phyloP scores from a whole-genome alignment of 2,797 vertebrate species.

The Sylvia borin region DNA sequence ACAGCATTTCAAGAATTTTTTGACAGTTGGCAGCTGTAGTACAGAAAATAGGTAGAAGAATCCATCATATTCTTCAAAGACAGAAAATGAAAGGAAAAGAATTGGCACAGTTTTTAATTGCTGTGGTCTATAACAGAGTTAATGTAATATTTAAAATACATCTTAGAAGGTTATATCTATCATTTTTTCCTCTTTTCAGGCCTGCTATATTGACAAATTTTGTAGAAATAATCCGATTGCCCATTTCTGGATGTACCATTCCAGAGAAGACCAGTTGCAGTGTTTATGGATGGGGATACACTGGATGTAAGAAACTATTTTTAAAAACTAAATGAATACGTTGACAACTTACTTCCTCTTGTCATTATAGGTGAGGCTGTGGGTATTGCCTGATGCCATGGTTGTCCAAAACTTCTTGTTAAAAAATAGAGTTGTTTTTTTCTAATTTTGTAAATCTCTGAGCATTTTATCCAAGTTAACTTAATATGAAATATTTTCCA shows the following conservation, averaged over 20 bases:
- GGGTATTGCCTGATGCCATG: neutral
- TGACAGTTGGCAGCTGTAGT: constrained; percentile 15
- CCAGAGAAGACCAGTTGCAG: constrained; percentile 90
- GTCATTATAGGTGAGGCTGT: constrained; percentile 53
- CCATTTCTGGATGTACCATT: constrained; percentile 92
- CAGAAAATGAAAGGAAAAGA: neutral
- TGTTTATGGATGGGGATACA: constrained; percentile 97
- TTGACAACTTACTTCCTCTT: constrained; percentile 49
- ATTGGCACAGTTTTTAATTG: neutral
- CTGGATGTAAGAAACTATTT: constrained; percentile 87
- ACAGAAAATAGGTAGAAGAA: constrained; percentile 21
- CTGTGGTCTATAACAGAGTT: neutral
- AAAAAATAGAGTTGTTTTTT: neutral
- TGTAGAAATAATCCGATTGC: constrained; percentile 89
- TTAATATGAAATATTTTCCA: neutral
- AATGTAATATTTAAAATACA: neutral
- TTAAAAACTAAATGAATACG: constrained; percentile 44
- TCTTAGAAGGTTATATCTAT: neutral
- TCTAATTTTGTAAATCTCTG: neutral
- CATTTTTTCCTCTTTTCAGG: constrained; percentile 72
- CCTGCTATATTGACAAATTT: constrained; percentile 86
- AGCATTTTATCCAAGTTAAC: neutral
- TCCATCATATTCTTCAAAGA: neutral
- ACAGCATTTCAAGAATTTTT: constrained; percentile 23
- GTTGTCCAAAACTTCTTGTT: neutral